Base-by-base conservation (phyloP, 2,888 invertebrate species). In the Agapostemon virescens region DNA sequence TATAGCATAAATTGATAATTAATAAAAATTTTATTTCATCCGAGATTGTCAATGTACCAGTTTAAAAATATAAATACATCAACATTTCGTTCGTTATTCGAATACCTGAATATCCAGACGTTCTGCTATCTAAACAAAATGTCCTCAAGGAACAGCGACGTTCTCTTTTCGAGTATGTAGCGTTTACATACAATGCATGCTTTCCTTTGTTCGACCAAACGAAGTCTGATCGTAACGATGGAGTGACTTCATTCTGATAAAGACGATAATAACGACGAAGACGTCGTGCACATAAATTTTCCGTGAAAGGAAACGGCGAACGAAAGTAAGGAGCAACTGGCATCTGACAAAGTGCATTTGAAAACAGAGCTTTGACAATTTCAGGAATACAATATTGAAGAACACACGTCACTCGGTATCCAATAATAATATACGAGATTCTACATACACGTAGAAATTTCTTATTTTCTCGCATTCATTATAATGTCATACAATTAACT, bases 211-310 rank as follows among this genome's bases (percentile, higher is more conserved):
- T 55, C 55, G 13, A 6, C 26, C 30, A 30, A 55, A 58, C 38
- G 40, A n/a, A 61, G 30, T 70, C 30, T 55, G 55, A 55, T 17
- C 55, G 55, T 55, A 55, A 26, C 26, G 55, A 55, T 30, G 26
- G 55, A 30, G 55, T 17, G 55, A 30, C 55, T 55, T 7, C 26
- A 30, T 55, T 26, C 55, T 7, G 26, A 55, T 55, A 26, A 55
- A 55, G 55, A 55, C 7, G 55, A 26, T 55, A 55, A 55, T 55
- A 55, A 55, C 0, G 17, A 55, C 26, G 15, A 26, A 55, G 26
- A 17, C 26, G 26, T 55, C 55, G 26, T 55, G 26, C 17, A 6
- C 26, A 55, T 55, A 26, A 55, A 55, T 26, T 26, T 55, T 55
- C 26, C 55, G 7, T 17, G 26, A 55, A 55, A 26, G 30, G 17